Evolutionary conservation across 2,888 invertebrate genomes (phyloP).

Genomic region (Meghimatium bilineatum): DNA sequence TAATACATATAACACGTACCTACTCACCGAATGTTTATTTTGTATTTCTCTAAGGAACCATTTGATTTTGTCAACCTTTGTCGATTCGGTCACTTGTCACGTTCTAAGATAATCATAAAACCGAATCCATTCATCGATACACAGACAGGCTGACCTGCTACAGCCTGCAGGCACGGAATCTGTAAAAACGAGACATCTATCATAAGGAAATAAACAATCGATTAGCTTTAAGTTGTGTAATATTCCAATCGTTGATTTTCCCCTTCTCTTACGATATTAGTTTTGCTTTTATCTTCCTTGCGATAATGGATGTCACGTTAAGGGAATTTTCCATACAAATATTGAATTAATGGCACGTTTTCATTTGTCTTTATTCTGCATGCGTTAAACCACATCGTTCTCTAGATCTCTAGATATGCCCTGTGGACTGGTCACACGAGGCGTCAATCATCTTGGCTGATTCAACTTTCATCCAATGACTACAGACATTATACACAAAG

Average conservation of each 20-base stretch:
- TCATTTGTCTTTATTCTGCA: too few species aligned
- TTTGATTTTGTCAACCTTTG: conserved; percentile 1
- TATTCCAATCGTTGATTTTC: background rate
- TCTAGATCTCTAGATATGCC: too few species aligned
- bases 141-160: background rate
- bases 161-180: background rate
- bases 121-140: background rate
- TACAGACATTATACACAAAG: too few species aligned
- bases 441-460: too few species aligned
- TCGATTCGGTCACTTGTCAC: background rate
- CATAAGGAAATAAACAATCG: background rate
- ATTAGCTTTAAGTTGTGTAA: background rate
- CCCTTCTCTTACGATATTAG: background rate
- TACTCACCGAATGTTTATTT: background rate
- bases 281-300: background rate
- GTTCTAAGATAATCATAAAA: conserved; percentile 7
- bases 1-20: background rate
- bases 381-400: too few species aligned
- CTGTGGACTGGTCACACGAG: too few species aligned
- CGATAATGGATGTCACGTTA: background rate
- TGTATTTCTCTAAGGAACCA: background rate
- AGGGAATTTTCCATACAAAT: background rate
- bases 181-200: background rate
- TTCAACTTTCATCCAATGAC: too few species aligned
- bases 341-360: too few species aligned